Evolutionary conservation across 2,888 invertebrate genomes (phyloP).

Genomic region (Monoplex corrugatus): DNA sequence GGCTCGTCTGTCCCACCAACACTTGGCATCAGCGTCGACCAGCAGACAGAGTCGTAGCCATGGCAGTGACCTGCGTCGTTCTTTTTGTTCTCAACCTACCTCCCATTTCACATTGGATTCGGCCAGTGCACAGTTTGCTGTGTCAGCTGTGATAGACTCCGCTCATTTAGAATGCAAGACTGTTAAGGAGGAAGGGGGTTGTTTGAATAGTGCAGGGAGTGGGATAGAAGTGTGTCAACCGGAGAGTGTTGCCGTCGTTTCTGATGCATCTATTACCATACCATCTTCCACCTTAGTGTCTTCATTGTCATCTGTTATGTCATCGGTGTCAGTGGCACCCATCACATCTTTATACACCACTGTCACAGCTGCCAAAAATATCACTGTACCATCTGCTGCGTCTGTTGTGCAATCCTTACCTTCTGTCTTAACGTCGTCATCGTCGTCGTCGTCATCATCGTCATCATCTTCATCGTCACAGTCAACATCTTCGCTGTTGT

Average conservation of each 20-base stretch:
- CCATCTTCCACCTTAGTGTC: constrained; percentile 10
- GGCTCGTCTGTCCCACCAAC: constrained; percentile 74
- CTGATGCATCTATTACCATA: constrained; percentile 33
- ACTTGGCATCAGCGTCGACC: background rate
- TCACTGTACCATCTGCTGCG: constrained; percentile 36
- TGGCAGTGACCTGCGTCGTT: background rate
- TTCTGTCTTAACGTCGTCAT: constrained; percentile 47
- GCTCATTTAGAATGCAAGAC: constrained; percentile 63
- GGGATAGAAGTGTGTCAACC: constrained; percentile 23
- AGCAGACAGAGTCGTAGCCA: background rate
- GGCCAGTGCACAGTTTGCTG: constrained; percentile 81
- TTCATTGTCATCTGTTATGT: constrained; percentile 28
- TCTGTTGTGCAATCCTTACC: background rate
- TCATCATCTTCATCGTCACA: background rate
- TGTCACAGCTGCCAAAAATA: constrained; percentile 53
- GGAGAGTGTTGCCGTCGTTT: background rate
- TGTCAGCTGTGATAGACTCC: constrained; percentile 79
- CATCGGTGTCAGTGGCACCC: constrained; percentile 35
- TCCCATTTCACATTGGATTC: constrained; percentile 81
- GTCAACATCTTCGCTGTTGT: constrained; percentile 38
- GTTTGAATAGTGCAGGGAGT: constrained; percentile 39
- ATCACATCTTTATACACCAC: constrained; percentile 43
- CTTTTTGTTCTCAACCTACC: constrained; percentile 69
- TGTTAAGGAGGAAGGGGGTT: constrained; percentile 43
- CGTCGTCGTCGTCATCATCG: constrained; percentile 5